Conservation (phyloP, 2,797 vertebrate genomes). For the Gymnothorax javanicus region DNA sequence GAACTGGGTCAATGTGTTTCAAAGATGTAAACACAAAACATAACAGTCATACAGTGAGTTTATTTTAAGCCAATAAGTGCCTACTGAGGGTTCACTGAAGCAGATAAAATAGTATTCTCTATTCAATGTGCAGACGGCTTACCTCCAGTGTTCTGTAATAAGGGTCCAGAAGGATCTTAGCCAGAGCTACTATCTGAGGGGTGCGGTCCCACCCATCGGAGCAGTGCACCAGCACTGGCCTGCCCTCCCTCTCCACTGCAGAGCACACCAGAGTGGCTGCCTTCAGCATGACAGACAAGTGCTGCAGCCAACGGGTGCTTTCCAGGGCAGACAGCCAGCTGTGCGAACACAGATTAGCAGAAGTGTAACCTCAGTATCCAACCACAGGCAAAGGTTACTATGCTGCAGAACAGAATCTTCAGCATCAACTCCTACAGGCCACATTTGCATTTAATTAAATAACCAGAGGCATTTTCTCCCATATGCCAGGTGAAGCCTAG, state of each 20-base stretch:
- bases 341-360: conserved; percentile 28
- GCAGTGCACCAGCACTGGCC: conserved; percentile 94
- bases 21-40: too few species aligned
- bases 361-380: neutral
- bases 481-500: too few species aligned
- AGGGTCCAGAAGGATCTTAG: conserved; percentile 93
- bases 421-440: neutral
- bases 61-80: neutral
- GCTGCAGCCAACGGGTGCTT: conserved; percentile 98
- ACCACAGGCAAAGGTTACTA: neutral
- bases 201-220: conserved; percentile 98
- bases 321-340: conserved; percentile 98
- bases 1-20: too few species aligned
- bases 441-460: too few species aligned
- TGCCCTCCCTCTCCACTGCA: conserved; percentile 89
- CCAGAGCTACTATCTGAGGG: conserved; percentile 91
- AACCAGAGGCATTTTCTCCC: too few species aligned
- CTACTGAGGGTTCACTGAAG: neutral
- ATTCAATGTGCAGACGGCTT: neutral
- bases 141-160: conserved; percentile 97
- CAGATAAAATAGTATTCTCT: neutral
- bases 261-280: conserved; percentile 90
- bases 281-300: conserved; percentile 96
- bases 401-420: neutral
- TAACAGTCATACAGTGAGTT: too few species aligned